Evolutionary conservation across 2,797 vertebrate genomes (phyloP), one percentile per base, ranked within the genome.

Genomic region (Labeo calbasu): DNA sequence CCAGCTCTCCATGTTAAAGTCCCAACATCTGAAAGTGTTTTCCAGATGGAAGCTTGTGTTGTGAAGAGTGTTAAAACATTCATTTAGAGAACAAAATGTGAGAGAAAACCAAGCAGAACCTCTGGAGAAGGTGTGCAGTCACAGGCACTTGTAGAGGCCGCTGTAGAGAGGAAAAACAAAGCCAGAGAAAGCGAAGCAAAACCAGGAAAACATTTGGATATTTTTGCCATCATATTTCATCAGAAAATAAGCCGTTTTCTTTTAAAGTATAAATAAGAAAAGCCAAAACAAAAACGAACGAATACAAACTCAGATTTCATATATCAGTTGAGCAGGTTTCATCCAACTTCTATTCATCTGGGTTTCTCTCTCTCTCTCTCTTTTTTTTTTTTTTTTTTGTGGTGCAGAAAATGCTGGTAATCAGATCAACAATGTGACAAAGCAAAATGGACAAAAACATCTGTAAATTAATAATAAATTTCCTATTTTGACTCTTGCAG

Each of bases 91-190:
- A 82, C 14, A 36, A 13, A 40, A 66, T 4, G 17, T 69, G 4
- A 55, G 46, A 23, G 36, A 59, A 59, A 48, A 32, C 48, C 59
- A 6, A 76, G 51, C 77, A 73, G 68, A 25, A 70, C 55, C 79
- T 61, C 63, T 76, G 79, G 55, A 83, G 80, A 80, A 87, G 50
- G 55, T 59, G 75, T 85, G 86, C 77, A 85, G 70, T 59, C 68
- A 59, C 53, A 88, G 86, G 86, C 88, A 88, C 63, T 79, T 79
- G 61, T 75, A 83, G 80, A 86, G 85, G 66, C 66, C 46, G 65
- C 79, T 72, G 46, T 21, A 71, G 55, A 28, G 50, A 36, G 40
- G n/a, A 17, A 32, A 57, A 75, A 48, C 4, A 12, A 9, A 14
- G 25, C 21, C 15, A 55, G 57, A 77, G 11, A 70, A 8, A 63